A percentile compares a stretch with the other conserved stretches of the same genome.
phyloP scores from a whole-genome alignment of 2,888 invertebrate species.

The Xylophagus ater region DNA sequence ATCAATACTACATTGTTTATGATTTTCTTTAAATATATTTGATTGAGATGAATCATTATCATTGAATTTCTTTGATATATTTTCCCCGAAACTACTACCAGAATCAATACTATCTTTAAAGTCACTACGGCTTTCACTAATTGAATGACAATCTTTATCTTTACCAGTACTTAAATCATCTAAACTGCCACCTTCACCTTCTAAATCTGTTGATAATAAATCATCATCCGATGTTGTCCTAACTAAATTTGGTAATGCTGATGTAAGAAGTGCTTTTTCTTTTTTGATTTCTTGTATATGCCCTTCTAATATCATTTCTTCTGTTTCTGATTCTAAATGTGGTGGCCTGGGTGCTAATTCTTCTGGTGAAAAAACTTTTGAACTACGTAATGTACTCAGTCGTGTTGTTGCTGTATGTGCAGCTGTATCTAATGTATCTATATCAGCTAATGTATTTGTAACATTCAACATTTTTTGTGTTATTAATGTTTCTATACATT shows the following conservation, averaged over 20 bases:
- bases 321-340: conserved; percentile 47
- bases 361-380: conserved; percentile 52
- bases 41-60: conserved; percentile 13
- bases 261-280: conserved; percentile 70
- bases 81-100: conserved; percentile 19
- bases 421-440: conserved; percentile 79
- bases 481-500: conserved; percentile 83
- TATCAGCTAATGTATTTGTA: conserved; percentile 75
- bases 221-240: conserved; percentile 83
- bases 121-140: conserved; percentile 20
- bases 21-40: conserved; percentile 8
- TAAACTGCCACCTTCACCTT: conserved; percentile 56
- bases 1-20: conserved; percentile 17
- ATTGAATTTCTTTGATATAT: conserved; percentile 13
- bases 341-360: conserved; percentile 27
- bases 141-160: conserved; percentile 22
- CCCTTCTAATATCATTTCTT: conserved; percentile 62
- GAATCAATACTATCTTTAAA: conserved; percentile 23
- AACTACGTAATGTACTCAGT: conserved; percentile 62
- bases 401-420: conserved; percentile 74
- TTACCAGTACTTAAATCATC: conserved; percentile 42
- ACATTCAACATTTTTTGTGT: conserved; percentile 75
- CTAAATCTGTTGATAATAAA: conserved; percentile 66
- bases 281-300: conserved; percentile 73
- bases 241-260: conserved; percentile 66